Evolutionary conservation across 2,113 vertebrate genomes (phyloP).

Genomic region (Rafetus swinhoei): DNA sequence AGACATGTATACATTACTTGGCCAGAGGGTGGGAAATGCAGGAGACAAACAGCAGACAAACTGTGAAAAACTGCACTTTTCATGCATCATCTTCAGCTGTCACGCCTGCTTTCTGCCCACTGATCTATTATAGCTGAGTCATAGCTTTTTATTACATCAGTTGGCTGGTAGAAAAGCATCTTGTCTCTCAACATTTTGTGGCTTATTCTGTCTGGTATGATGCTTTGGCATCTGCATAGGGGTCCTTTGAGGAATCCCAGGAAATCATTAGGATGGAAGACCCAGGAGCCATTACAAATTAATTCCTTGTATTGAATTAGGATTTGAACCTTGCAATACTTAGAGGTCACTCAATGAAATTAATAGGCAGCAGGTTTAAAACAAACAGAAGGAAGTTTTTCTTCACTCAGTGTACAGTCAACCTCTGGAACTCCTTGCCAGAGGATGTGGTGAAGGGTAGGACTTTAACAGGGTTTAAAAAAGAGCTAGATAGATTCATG

Average conservation of each 20-base stretch:
- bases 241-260: background rate
- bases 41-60: background rate
- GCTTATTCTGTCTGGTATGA: background rate
- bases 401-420: no score
- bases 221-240: background rate
- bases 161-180: background rate
- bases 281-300: background rate
- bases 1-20: background rate
- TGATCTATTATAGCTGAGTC: background rate
- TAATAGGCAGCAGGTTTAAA: no score
- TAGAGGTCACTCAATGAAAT: no score
- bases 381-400: no score
- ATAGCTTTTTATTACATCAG: background rate
- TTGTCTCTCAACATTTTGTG: background rate
- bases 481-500: no score
- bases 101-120: background rate
- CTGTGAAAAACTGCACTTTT: background rate
- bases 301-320: background rate
- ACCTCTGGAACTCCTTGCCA: no score
- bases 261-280: background rate
- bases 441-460: no score
- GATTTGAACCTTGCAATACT: background rate
- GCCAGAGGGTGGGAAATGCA: background rate
- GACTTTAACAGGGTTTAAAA: no score
- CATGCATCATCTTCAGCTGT: accelerated